Evolutionary conservation across 2,113 vertebrate species (phyloP), one percentile per base, ranked within the genome.

Genomic region (Athene cunicularia): DNA sequence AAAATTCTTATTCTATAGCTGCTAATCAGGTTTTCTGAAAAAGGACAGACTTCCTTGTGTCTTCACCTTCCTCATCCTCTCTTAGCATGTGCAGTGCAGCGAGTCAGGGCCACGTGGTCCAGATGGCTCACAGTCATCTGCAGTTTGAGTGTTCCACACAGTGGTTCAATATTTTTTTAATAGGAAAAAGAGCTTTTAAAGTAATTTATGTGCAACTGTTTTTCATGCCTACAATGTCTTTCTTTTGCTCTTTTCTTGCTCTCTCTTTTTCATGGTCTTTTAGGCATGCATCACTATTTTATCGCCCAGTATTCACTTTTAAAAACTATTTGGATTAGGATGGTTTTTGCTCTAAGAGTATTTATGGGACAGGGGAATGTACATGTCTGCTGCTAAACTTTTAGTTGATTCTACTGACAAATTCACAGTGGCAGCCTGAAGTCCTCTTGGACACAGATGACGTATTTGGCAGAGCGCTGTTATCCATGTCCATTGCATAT

Each of bases 31-130:
- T 53, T 73, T 91, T 19, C 14, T 11, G 45, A 35, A 55, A 50
- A 14, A 35, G 33, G 67, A 32, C 19, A 56, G 30, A 37, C 7
- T 32, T 76, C 47, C 27, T 37, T 43, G 15, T 63, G 8, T 59
- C n/a, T 59, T 37, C 35, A 6, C 19, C 19, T 23, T 76, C 77
- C 41, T 86, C 45, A 12, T 4, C n/a, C 8, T 58, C 62, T 73
- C 45, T 55, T 4, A 41, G 41, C 52, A 58, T 0, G 0, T 23
- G 43, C 55, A 71, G 30, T 10, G 30, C n/a, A 62, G 39, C 18
- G 6, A 28, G 32, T 37, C 8, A 76, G 45, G 27, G 22, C 56
- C n/a, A 6, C 0, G 0, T 4, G 15, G 11, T 20, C 56, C 64
- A 5, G 41, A 9, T 0, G 5, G 3, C 7, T 72, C 21, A 35